Percentiles rank a stretch among this genome's conserved stretches.
These are phyloP conservation scores for Nymphalis urticae DNA, from an alignment of 2,888 invertebrate species.

Conservation along the genomic window DNA sequence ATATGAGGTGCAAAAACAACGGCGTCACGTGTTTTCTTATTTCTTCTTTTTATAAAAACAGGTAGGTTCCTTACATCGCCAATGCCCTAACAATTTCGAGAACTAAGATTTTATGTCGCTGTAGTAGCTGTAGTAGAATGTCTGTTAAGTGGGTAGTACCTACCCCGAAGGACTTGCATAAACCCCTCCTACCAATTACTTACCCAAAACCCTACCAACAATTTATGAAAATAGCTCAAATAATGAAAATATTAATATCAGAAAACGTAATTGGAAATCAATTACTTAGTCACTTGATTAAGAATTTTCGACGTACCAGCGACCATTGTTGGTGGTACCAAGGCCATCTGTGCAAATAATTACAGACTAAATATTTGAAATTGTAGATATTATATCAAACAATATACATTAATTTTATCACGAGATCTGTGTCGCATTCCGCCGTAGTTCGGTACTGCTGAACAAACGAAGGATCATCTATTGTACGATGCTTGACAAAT, in stretches of 20 bases:
- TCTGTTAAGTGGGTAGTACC: too few species aligned
- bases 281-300: not conserved
- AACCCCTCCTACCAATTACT: too few species aligned
- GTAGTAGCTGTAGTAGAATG: too few species aligned
- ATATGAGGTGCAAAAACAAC: too few species aligned
- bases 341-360: slow-evolving; percentile 25
- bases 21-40: too few species aligned
- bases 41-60: too few species aligned
- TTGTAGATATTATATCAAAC: slow-evolving; percentile 26
- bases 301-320: not conserved
- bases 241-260: not conserved
- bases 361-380: slow-evolving; percentile 27
- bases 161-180: too few species aligned
- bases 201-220: too few species aligned
- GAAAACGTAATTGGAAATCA: not conserved
- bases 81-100: too few species aligned
- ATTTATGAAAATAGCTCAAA: too few species aligned
- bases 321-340: not conserved
- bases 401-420: slow-evolving; percentile 38
- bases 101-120: too few species aligned
- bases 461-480: slow-evolving; percentile 19
- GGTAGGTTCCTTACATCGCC: too few species aligned
- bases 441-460: slow-evolving; percentile 24
- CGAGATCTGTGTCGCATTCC: slow-evolving; percentile 34
- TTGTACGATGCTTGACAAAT: slow-evolving; percentile 29